These are phyloP conservation scores for Adelosebastes latens DNA, from an alignment of 2,797 vertebrate genomes.

Conservation along the genomic window DNA sequence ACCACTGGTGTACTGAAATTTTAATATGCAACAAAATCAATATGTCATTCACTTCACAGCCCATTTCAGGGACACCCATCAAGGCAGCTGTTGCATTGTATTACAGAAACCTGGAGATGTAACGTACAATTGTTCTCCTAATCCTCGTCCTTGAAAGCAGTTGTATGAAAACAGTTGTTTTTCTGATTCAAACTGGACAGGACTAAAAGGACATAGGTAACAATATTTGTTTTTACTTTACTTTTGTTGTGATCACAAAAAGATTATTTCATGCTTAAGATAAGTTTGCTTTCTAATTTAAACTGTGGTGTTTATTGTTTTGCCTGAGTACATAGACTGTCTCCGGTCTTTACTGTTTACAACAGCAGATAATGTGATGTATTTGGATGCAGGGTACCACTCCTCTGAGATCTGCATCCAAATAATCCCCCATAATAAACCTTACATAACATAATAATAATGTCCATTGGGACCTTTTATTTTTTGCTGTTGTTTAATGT, in stretches of 20 bases:
- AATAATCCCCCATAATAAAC: neutral
- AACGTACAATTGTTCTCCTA: neutral
- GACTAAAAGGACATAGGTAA: neutral
- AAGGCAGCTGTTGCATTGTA: neutral
- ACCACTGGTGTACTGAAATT: conserved; percentile 34
- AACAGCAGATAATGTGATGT: conserved; percentile 7
- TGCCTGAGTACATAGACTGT: neutral
- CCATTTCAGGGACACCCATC: conserved; percentile 13
- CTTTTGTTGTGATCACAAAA: neutral
- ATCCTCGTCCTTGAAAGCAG: neutral
- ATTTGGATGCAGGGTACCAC: neutral
- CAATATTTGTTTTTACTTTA: neutral
- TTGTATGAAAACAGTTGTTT: neutral
- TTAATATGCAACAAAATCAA: conserved; percentile 36
- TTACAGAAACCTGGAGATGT: neutral
- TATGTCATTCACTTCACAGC: conserved; percentile 28
- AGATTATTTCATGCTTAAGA: neutral
- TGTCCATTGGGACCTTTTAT: neutral
- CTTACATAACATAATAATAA: too few species aligned
- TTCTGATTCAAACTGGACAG: neutral
- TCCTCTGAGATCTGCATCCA: neutral
- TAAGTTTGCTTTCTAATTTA: neutral
- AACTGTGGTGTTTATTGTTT: neutral
- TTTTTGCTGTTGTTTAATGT: neutral
- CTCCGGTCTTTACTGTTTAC: neutral